Conservation (phyloP, 1,140 invertebrate genomes). For the Neodiprion pinetum region DNA sequence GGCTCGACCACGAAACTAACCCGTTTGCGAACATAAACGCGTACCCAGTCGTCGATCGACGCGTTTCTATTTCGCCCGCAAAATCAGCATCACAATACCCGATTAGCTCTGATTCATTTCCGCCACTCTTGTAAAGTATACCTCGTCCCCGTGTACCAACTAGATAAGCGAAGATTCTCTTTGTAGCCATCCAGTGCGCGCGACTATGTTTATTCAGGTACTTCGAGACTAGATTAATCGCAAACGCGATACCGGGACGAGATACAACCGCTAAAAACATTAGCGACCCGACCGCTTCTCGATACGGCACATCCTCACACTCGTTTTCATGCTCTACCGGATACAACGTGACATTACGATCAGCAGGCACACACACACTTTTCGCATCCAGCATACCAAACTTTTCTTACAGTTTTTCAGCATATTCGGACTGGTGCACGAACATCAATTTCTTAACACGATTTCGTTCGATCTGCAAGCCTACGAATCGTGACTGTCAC, state of each 20-base stretch:
- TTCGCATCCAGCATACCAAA: too few relatives aligned
- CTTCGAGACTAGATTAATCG: constrained; percentile 37
- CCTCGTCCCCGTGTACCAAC: constrained; percentile 23
- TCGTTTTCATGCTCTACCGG: too few relatives aligned
- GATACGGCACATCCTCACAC: too few relatives aligned
- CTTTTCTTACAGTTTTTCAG: too few relatives aligned
- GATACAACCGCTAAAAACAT: constrained; percentile 53
- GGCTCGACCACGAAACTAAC: constrained; percentile 37
- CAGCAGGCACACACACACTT: too few relatives aligned
- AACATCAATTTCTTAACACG: too few relatives aligned
- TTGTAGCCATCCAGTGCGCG: constrained; percentile 30
- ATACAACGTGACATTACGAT: too few relatives aligned
- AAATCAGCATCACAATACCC: constrained; percentile 16
- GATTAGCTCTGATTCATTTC: constrained; percentile 18
- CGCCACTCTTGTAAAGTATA: not conserved
- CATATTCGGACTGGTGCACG: too few relatives aligned
- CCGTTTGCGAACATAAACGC: constrained; percentile 29
- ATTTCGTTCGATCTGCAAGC: too few relatives aligned
- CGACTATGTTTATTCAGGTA: constrained; percentile 14
- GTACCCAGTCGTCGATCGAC: constrained; percentile 13
- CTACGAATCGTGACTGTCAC: too few relatives aligned
- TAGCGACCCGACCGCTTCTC: constrained; percentile 43
- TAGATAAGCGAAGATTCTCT: constrained; percentile 33
- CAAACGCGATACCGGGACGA: constrained; percentile 57
- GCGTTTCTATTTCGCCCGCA: not conserved